Conservation (phyloP, 2,113 vertebrate genomes). For the Todiramphus chloris region DNA sequence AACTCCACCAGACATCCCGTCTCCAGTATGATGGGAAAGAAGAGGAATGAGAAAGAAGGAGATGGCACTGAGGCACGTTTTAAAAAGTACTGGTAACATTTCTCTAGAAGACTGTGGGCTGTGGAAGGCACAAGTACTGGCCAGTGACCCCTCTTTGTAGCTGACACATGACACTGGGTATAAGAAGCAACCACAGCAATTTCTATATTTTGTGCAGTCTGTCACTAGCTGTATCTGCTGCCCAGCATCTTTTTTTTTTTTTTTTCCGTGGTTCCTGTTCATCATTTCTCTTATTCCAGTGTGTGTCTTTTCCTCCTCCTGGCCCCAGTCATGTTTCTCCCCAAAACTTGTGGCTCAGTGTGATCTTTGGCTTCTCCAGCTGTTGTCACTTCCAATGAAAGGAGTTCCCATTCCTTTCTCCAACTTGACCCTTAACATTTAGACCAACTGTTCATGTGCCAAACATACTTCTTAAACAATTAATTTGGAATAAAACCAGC, state of each 20-base stretch:
- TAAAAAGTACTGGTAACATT: background rate
- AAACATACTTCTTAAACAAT: background rate
- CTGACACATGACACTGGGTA: background rate
- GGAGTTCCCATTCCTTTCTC: background rate
- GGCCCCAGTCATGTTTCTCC: background rate
- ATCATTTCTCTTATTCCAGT: background rate
- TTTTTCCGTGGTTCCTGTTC: background rate
- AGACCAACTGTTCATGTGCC: background rate
- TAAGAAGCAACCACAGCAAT: background rate
- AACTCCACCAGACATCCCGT: no score
- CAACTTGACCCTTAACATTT: background rate
- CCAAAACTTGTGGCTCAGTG: background rate
- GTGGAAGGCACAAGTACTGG: background rate
- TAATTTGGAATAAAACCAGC: background rate
- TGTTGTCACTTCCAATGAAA: background rate
- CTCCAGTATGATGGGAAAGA: background rate
- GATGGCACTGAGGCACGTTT: background rate
- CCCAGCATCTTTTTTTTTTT: background rate
- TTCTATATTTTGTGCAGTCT: background rate
- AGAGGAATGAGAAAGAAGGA: background rate
- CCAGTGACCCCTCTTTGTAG: background rate
- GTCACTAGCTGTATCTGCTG: background rate
- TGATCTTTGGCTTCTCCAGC: background rate
- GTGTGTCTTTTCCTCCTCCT: background rate
- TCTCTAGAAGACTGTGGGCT: background rate